These are phyloP conservation scores for Hydra vulgaris DNA, from an alignment of 30 jellyfish, hydroid and myxozoan genomes.

Conservation along the genomic window DNA sequence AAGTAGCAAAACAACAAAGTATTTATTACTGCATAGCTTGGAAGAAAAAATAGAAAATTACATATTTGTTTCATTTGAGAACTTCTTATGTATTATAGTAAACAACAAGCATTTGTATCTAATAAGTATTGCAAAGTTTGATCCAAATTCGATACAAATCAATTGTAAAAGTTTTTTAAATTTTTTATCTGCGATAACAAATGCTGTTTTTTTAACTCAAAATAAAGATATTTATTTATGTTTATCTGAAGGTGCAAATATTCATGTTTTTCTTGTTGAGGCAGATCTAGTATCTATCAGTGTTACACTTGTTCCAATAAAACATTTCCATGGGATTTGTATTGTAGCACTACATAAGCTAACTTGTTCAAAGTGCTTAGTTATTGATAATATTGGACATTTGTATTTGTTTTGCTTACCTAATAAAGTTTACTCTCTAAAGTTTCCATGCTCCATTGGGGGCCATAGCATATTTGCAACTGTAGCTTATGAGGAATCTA, in stretches of 20 bases:
- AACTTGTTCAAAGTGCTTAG: conserved; percentile 26
- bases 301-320: conserved; percentile 6
- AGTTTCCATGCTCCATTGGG: conserved; percentile 25
- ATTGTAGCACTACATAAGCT: not conserved
- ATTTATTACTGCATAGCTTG: not conserved
- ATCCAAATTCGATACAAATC: not conserved
- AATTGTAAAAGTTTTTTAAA: not conserved
- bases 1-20: conserved; percentile 23
- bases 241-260: conserved; percentile 4
- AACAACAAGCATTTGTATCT: conserved; percentile 4
- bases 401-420: conserved; percentile 11
- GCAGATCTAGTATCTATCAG: not conserved
- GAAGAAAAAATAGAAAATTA: conserved; percentile 9
- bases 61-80: conserved; percentile 2
- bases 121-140: not conserved
- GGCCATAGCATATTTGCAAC: conserved; percentile 12
- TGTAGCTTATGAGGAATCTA: conserved; percentile 11
- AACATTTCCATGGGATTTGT: conserved; percentile 8
- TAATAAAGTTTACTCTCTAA: not conserved
- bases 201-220: conserved; percentile 7
- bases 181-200: not conserved
- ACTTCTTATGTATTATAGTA: not conserved
- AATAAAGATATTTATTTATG: conserved; percentile 3
- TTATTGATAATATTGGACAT: conserved; percentile 20
- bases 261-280: conserved; percentile 4